Evolutionary conservation across 2,888 invertebrate species (phyloP), one percentile per base, ranked within the genome.

Genomic region (Rugalucina vietnamica): DNA sequence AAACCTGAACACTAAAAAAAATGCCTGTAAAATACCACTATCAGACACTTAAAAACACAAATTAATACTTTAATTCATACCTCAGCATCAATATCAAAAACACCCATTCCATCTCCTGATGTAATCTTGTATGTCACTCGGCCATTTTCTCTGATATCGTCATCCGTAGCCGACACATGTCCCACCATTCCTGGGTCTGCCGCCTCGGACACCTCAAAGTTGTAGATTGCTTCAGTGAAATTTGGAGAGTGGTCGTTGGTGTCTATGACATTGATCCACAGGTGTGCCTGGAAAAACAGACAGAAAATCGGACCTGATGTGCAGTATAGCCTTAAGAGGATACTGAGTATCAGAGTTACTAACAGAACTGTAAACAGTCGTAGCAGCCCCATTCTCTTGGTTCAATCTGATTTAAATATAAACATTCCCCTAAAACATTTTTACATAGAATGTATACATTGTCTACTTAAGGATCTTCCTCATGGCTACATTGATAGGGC

Each of bases 211-310:
- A 88, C 57, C 14, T n/a, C 79, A 27, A 87, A 76, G 2, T 29
- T 29, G 57, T 86, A 88, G 14, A 43, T 12, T 21, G 39, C 43
- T 12, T 57, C 29, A 12, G 43, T 74, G 57, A 90, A 88, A n/a
- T 34, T 14, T 21, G 90, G 90, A 27, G 74, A 32, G 65, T 86
- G 70, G 76, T 90, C 78, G 70, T 87, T 90, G 1, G 88, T 79
- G 74, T 88, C 88, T 60, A 79, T 21, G 10, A 88, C 74, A 14
- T 18, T 39, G 29, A 87, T 69, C 4, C 4, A 29, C 29, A 85
- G 21, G 8, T 0, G 36, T 0, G 57, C 81, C 82, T 82, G 72
- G 21, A 72, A 57, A 50, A 43, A 43, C 8, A 43, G 43, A 18
- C 8, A 43, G 43, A 43, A 43, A 43, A 43, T 43, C 18, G 18